phyloP scores from a whole-genome alignment of 1,140 invertebrate genomes.

The Bombus cullumanus region DNA sequence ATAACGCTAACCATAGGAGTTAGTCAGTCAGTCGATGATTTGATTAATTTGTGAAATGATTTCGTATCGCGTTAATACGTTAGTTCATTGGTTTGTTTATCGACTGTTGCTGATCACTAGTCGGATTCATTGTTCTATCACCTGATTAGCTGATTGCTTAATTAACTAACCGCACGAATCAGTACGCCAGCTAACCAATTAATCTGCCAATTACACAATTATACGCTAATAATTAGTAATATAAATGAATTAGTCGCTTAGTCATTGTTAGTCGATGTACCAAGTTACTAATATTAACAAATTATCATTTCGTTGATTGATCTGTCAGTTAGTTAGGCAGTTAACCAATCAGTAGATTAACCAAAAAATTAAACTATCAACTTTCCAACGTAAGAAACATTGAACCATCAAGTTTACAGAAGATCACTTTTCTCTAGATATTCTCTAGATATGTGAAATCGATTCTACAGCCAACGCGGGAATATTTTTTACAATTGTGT shows the following conservation, averaged over 20 bases:
- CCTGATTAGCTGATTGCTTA: background rate
- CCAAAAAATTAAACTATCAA: background rate
- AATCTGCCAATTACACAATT: background rate
- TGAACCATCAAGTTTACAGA: too few relatives aligned
- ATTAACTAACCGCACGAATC: background rate
- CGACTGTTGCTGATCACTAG: background rate
- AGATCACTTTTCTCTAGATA: too few relatives aligned
- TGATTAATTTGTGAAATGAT: background rate
- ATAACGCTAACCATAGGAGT: background rate
- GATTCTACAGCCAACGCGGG: background rate
- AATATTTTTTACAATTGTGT: background rate
- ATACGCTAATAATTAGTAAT: background rate
- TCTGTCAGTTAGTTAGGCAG: background rate
- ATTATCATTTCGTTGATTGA: background rate
- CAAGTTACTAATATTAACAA: background rate
- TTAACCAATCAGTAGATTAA: background rate
- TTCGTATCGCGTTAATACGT: background rate
- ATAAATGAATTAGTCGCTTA: background rate
- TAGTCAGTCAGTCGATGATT: background rate
- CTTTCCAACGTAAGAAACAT: too few relatives aligned
- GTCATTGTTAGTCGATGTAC: background rate
- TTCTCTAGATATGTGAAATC: too few relatives aligned
- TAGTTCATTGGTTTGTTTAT: background rate
- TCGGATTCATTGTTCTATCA: background rate
- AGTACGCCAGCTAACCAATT: background rate